Evolutionary conservation across 2,797 vertebrate genomes (phyloP).

Genomic region (Argya squamiceps): DNA sequence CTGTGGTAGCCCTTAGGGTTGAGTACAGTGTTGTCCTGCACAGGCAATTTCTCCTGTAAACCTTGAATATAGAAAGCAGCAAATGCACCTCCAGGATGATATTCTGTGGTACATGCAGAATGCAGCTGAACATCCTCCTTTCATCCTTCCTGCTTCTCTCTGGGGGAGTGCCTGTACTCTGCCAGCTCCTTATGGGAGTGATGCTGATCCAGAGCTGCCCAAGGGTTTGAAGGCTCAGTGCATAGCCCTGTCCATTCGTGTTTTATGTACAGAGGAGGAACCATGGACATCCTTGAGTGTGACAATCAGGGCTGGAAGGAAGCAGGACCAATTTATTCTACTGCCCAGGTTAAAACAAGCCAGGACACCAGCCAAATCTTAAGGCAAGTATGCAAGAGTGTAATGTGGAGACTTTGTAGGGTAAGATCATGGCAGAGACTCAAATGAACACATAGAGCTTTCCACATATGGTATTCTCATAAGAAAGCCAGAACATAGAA

Average conservation of each 20-base stretch:
- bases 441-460: background rate
- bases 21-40: rapidly evolving
- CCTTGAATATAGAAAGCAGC: background rate
- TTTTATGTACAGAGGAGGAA: background rate
- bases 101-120: background rate
- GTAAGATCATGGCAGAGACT: background rate
- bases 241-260: rapidly evolving
- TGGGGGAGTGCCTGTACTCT: rapidly evolving
- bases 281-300: too few species aligned
- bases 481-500: background rate
- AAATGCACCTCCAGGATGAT: background rate
- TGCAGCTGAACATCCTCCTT: background rate
- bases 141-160: background rate
- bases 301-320: background rate
- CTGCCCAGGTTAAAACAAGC: background rate
- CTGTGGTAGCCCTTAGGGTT: background rate
- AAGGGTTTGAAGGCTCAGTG: background rate
- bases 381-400: background rate
- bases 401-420: rapidly evolving
- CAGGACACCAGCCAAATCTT: background rate
- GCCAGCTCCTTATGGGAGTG: rapidly evolving
- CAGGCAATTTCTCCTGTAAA: background rate
- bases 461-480: background rate
- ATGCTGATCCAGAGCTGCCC: background rate
- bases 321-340: background rate